Conservation (phyloP, 2,113 vertebrate genomes). For the Gallinago undulata region DNA sequence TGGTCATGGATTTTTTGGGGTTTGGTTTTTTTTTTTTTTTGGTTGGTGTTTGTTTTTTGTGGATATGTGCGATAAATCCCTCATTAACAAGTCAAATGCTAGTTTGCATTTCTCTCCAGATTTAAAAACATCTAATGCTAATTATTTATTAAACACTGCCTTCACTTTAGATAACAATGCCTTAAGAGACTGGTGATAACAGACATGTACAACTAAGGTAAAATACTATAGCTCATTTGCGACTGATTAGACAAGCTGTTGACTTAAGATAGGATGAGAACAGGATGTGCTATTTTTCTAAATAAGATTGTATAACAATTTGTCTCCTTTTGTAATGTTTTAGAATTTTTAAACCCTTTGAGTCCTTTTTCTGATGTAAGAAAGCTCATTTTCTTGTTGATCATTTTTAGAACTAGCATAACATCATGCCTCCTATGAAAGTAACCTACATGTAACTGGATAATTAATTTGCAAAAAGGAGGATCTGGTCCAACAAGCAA, state of each 20-base stretch:
- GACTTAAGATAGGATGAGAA: not conserved
- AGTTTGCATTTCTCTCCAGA: not conserved
- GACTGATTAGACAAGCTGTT: not conserved
- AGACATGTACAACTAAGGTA: not conserved
- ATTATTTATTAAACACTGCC: not conserved
- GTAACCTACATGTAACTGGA: not conserved
- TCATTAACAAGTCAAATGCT: not conserved
- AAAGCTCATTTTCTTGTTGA: not conserved
- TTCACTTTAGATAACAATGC: not conserved
- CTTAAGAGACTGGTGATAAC: not conserved
- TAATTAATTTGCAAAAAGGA: constrained; percentile 46
- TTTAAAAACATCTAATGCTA: not conserved
- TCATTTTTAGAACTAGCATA: not conserved
- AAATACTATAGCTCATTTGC: not conserved
- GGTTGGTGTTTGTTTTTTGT: not conserved
- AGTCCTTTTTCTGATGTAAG: not conserved
- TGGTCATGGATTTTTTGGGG: no score
- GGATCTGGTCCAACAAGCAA: constrained; percentile 35
- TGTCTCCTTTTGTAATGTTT: not conserved
- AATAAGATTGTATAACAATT: not conserved
- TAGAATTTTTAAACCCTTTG: not conserved
- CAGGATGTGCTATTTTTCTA: not conserved
- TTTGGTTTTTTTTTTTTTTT: not conserved
- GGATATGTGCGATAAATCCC: not conserved
- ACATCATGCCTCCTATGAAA: not conserved